Evolutionary conservation across 2,113 vertebrate species (phyloP).

Genomic region (Columbina picui): DNA sequence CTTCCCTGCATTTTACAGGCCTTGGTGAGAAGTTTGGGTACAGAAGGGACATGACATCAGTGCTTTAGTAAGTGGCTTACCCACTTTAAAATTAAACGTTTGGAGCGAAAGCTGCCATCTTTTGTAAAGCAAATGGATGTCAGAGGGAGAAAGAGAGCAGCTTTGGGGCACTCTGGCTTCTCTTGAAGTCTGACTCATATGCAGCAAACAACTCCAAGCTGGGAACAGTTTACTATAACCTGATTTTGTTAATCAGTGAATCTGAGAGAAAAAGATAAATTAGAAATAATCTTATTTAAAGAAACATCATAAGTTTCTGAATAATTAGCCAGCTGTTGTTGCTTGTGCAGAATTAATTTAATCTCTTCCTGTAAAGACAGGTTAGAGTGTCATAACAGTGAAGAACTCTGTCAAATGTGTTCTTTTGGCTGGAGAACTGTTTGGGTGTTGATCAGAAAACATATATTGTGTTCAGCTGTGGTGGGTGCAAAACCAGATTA

Average conservation of each 20-base stretch:
- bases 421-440: neutral
- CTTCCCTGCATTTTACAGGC: neutral
- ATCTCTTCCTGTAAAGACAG: neutral
- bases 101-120: neutral
- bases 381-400: neutral
- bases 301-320: neutral
- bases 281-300: neutral
- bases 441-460: slow-evolving; percentile 28
- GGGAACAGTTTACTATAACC: neutral
- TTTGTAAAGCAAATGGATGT: neutral
- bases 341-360: neutral
- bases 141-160: neutral
- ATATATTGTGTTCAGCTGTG: neutral
- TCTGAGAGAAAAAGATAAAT: neutral
- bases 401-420: neutral
- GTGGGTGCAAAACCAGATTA: neutral
- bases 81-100: neutral
- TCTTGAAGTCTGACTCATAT: neutral
- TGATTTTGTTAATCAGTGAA: neutral
- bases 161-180: neutral
- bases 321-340: neutral
- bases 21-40: neutral
- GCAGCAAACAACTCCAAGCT: neutral
- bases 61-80: neutral
- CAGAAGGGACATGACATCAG: neutral